Base-by-base conservation (phyloP, 2,113 vertebrate genomes). In the Alethe castanea region DNA sequence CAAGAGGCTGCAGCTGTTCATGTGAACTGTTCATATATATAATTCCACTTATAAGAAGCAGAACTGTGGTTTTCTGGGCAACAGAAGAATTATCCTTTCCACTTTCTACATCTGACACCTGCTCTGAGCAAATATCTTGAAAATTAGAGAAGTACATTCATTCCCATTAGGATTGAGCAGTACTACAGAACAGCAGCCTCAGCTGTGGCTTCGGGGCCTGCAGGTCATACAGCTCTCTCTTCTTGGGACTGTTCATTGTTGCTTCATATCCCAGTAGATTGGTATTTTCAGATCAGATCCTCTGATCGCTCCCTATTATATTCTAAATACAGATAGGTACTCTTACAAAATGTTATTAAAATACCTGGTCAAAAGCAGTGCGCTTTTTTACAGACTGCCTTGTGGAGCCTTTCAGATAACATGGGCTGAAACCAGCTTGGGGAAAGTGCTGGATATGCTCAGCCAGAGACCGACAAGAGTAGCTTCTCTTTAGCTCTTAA, bases 1-100 rank as follows among this genome's bases (percentile, higher is more conserved):
- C 5, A 38, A n/a, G 61, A 60, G 29, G 2, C 35, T 88, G 29
- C 3, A 1, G 24, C 8, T 74, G 8, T 29, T 66, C 3, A 0
- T 23, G 14, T 31, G 9, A 62, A 42, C 9, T 61, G 45, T 66
- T 74, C 4, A 2, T 31, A 22, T 47, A 8, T 23, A 19, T 8
- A 52, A 13, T 66, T 22, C 14, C 29, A 9, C 81, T 66, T 6
- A 1, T 29, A 33, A 56, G 60, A 89, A 78, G 26, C 48, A 47
- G 19, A 52, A 52, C 10, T 26, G 13, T 69, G 29, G 17, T 2
- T 12, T 67, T 54, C 29, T 11, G 5, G 47, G 24, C 16, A 36
- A 61, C 80, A 42, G 18, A 86, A 85, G 6, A 74, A 16, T 82
- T 6, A 35, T 40, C 4, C 15, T 9, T 88, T 35, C 8, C 9